Percentiles rank a stretch among this genome's conserved stretches.
phyloP scores from a whole-genome alignment of 2,797 vertebrate species.

The Moxostoma hubbsi region DNA sequence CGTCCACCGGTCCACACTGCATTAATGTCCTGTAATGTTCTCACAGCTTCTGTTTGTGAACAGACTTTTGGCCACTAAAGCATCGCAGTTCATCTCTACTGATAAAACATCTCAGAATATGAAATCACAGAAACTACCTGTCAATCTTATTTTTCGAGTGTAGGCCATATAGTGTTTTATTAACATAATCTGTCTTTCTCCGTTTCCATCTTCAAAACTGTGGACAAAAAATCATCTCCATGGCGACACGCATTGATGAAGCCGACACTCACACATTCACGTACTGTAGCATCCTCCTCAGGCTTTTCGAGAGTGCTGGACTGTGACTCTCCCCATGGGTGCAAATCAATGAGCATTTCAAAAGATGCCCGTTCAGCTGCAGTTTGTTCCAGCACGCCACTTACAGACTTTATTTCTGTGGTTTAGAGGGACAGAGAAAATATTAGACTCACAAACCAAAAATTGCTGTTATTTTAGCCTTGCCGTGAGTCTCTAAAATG shows the following conservation, averaged over 20 bases:
- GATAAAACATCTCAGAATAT: conserved; percentile 7
- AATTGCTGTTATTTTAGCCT: neutral
- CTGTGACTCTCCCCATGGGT: conserved; percentile 18
- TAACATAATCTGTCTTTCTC: neutral
- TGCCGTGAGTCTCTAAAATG: neutral
- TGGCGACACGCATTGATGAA: conserved; percentile 64
- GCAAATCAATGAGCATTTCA: conserved; percentile 24
- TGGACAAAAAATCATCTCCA: conserved; percentile 64
- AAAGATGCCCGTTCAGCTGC: conserved; percentile 2
- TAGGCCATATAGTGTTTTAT: no score
- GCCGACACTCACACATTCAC: conserved; percentile 53
- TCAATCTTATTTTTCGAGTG: neutral
- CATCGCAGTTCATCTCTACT: conserved; percentile 32
- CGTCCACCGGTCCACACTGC: conserved; percentile 67
- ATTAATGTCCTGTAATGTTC: conserved; percentile 71
- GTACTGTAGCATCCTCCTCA: conserved; percentile 38
- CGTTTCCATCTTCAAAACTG: neutral
- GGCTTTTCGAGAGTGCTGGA: conserved; percentile 19
- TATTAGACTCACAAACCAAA: neutral
- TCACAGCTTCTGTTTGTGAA: conserved; percentile 53
- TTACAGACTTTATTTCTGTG: neutral
- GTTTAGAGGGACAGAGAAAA: conserved; percentile 18
- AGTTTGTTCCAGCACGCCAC: neutral
- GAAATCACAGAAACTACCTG: neutral
- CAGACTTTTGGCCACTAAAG: conserved; percentile 55